A percentile compares a stretch with the other conserved stretches of the same genome.
Conservation (phyloP, 2,797 vertebrate species). For the Chrosomus eos region DNA sequence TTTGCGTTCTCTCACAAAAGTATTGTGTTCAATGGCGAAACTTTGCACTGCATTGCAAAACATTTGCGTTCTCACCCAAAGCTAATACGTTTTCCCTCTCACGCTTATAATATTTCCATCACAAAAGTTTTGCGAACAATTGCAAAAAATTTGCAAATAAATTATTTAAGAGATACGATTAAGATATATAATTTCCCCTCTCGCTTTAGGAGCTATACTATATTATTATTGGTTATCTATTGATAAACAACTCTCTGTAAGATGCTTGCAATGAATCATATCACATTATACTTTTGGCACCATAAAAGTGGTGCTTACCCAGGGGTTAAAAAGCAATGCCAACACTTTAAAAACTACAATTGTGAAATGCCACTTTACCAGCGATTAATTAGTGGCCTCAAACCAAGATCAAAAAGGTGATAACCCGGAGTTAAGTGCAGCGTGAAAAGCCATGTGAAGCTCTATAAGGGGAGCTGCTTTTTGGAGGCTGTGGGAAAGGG, state of each 20-base stretch:
- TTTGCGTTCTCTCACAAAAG: background rate
- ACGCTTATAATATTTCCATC: background rate
- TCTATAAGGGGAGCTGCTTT: background rate
- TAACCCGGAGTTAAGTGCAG: conserved; percentile 8
- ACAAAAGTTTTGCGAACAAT: background rate
- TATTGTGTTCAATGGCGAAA: background rate
- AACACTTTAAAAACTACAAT: background rate
- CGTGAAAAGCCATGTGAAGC: background rate
- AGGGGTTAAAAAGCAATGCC: background rate
- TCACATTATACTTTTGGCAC: background rate
- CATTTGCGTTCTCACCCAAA: background rate
- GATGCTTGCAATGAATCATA: background rate
- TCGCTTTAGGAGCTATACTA: background rate
- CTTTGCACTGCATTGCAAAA: background rate
- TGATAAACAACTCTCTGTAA: background rate
- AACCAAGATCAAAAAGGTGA: background rate
- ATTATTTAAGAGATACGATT: background rate
- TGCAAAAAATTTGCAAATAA: background rate
- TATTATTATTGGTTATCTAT: background rate
- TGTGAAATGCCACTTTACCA: background rate
- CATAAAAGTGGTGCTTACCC: background rate
- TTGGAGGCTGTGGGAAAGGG: conserved; percentile 27
- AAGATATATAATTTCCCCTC: background rate
- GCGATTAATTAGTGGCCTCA: background rate
- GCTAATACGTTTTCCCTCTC: background rate